Percentiles rank a stretch among this genome's conserved stretches.
phyloP scores from a whole-genome alignment of 2,113 vertebrate species.

The Arenaria interpres region DNA sequence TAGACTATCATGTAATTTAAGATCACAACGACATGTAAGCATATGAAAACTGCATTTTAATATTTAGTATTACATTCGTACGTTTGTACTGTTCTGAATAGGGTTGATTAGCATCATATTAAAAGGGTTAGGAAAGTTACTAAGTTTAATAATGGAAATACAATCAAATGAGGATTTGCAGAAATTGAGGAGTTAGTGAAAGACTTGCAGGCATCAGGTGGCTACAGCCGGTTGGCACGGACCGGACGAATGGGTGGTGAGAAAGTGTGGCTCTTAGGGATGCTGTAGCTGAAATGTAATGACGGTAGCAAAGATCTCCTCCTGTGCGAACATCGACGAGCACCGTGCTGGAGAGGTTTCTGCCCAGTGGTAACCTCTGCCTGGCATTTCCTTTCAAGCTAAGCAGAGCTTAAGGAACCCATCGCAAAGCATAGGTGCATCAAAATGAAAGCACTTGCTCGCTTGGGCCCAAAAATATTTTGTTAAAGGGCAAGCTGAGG shows the following conservation, averaged over 20 bases:
- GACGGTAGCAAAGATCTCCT: background rate
- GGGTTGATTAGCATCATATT: background rate
- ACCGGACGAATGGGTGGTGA: background rate
- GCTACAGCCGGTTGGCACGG: background rate
- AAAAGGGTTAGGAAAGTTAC: background rate
- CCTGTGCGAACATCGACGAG: background rate
- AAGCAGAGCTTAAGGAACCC: background rate
- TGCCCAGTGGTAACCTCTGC: accelerated
- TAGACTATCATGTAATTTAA: too few species aligned
- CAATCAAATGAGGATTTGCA: background rate
- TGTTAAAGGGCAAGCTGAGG: background rate
- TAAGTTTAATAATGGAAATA: background rate
- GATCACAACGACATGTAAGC: background rate
- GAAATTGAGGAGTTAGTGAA: background rate
- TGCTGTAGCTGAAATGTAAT: background rate
- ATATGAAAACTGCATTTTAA: background rate
- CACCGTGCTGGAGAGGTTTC: background rate
- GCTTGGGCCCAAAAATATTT: background rate
- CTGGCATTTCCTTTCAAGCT: background rate
- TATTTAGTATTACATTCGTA: background rate
- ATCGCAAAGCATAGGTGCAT: background rate
- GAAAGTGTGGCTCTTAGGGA: too few species aligned
- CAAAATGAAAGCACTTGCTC: background rate
- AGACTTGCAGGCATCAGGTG: background rate
- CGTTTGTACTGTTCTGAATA: background rate